Conservation (phyloP, 2,113 vertebrate genomes). For the Sinocyclocheilus grahami region DNA sequence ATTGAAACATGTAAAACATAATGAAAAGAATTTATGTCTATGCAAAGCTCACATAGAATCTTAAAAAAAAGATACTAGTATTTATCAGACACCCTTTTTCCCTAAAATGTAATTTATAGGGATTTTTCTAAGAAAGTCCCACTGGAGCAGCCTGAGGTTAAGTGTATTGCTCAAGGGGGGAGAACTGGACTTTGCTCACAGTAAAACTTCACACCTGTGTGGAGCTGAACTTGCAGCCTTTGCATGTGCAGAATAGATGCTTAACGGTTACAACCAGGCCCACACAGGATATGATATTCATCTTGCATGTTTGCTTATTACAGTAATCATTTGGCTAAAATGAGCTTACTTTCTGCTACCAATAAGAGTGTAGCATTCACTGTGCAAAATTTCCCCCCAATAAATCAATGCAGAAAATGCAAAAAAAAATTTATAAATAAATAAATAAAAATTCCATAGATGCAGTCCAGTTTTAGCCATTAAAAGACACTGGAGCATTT, state of each 20-base stretch:
- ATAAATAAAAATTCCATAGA: neutral
- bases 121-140: neutral
- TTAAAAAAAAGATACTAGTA: neutral
- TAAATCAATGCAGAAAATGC: neutral
- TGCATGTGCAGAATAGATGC: neutral
- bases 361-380: neutral
- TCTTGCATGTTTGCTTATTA: neutral
- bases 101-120: neutral
- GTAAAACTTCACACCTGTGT: constrained; percentile 1
- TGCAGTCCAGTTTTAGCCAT: neutral
- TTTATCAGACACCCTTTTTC: neutral
- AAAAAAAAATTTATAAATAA: neutral
- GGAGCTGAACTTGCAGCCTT: neutral
- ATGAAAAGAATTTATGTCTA: no score
- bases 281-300: neutral
- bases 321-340: neutral
- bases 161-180: neutral
- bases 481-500: neutral
- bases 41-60: no score
- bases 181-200: neutral
- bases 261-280: neutral
- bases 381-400: neutral
- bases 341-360: neutral
- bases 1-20: neutral
- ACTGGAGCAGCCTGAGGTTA: neutral